A percentile compares a stretch with the other conserved stretches of the same genome.
Evolutionary conservation across 2,888 invertebrate genomes (phyloP).

Genomic region (Archaeoteleia sp.): DNA sequence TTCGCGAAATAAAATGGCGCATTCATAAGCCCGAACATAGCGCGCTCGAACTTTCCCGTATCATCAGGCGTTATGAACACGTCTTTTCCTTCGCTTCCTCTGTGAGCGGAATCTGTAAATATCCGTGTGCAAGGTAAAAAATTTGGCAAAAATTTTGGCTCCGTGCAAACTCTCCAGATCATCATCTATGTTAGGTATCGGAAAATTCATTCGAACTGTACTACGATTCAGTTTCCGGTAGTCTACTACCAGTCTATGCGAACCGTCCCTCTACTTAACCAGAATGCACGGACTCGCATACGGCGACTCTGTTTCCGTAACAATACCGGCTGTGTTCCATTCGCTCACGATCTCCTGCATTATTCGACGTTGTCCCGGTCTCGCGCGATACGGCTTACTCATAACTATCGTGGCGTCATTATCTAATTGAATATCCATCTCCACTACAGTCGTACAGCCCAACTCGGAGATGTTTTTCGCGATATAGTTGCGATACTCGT

Average conservation of each 20-base stretch:
- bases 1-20: conserved; percentile 61
- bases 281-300: conserved; percentile 10
- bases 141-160: too few species aligned
- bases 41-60: conserved; percentile 60
- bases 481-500: conserved; percentile 20
- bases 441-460: conserved; percentile 5
- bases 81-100: background rate
- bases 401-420: background rate
- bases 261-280: conserved; percentile 1
- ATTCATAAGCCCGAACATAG: conserved; percentile 64
- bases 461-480: conserved; percentile 21
- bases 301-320: background rate
- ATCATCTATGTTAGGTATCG: conserved; percentile 4
- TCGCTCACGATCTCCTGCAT: conserved; percentile 8
- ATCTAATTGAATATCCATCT: conserved; percentile 8
- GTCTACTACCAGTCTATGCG: conserved; percentile 2
- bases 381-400: background rate
- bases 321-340: conserved; percentile 1
- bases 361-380: background rate
- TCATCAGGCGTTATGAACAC: conserved; percentile 59
- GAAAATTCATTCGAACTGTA: conserved; percentile 2
- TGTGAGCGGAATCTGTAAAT: conserved; percentile 1
- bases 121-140: background rate
- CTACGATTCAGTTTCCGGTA: background rate
- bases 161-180: too few species aligned